Evolutionary conservation across 2,797 vertebrate species (phyloP).

Genomic region (Sebastes umbrosus): DNA sequence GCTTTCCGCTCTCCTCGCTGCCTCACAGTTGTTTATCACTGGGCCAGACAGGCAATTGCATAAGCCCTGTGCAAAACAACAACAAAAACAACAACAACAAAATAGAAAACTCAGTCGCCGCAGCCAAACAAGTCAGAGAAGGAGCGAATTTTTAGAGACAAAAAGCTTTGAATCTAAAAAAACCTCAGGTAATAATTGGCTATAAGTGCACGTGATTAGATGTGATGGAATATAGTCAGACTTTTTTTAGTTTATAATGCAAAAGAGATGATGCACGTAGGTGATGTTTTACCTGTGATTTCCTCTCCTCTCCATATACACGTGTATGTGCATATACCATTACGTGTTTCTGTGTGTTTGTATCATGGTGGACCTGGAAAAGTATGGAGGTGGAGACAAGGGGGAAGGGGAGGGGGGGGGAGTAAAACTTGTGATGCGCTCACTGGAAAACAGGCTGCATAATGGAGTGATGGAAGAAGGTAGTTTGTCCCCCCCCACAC

Average conservation of each 20-base stretch:
- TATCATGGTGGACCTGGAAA: conserved; percentile 40
- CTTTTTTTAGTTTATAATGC: not conserved
- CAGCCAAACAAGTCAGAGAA: conserved; percentile 44
- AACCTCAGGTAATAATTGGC: conserved; percentile 4
- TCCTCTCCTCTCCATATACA: not conserved
- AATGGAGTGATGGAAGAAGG: conserved; percentile 86
- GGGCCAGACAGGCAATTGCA: conserved; percentile 72
- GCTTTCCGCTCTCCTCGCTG: conserved; percentile 32
- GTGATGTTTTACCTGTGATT: not conserved
- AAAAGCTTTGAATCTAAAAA: not conserved
- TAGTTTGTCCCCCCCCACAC: conserved; percentile 11
- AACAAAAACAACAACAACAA: conserved; percentile 73
- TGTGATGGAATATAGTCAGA: not conserved
- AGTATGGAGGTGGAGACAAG: conserved; percentile 22
- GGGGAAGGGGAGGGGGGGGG: conserved; percentile 12
- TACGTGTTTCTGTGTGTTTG: conserved; percentile 73
- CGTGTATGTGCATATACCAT: conserved; percentile 1
- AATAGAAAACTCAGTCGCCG: conserved; percentile 42
- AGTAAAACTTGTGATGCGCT: conserved; percentile 94
- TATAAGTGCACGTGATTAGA: not conserved
- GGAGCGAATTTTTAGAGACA: conserved; percentile 2
- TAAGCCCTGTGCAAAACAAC: conserved; percentile 69
- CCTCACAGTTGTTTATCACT: conserved; percentile 71
- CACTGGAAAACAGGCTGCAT: conserved; percentile 99
- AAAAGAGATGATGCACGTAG: not conserved